These are phyloP conservation scores for Leucosticte australis DNA, from an alignment of 2,113 vertebrate genomes.

Conservation along the genomic window DNA sequence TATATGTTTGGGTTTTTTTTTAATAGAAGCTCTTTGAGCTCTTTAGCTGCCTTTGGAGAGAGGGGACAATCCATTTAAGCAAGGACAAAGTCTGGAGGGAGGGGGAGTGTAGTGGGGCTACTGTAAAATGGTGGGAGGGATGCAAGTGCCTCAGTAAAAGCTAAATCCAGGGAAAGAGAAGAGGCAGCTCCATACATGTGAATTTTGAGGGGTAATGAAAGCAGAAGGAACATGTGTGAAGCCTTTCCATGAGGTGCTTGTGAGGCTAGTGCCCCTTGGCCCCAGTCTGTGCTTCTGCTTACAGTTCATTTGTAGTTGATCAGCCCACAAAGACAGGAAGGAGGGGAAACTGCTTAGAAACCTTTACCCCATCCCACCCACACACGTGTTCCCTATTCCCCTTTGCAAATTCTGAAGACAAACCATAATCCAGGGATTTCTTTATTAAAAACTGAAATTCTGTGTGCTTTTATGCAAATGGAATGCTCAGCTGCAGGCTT, in stretches of 20 bases:
- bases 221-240: neutral
- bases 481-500: neutral
- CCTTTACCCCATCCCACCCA: neutral
- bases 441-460: neutral
- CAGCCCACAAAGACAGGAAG: neutral
- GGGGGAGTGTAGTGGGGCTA: rapidly evolving
- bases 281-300: neutral
- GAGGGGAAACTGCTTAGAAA: neutral
- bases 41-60: neutral
- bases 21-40: rapidly evolving
- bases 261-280: no score
- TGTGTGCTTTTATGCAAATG: neutral
- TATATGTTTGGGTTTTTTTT: neutral
- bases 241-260: neutral
- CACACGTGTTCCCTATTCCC: rapidly evolving
- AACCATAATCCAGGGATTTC: neutral
- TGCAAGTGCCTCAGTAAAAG: neutral
- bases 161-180: neutral
- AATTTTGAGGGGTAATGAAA: neutral
- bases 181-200: rapidly evolving
- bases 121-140: neutral
- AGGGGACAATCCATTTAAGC: neutral
- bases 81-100: neutral
- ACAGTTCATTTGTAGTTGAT: neutral
- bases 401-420: neutral